Conservation (phyloP, 1,140 invertebrate species). For the Ptiloglossa arizonensis region DNA sequence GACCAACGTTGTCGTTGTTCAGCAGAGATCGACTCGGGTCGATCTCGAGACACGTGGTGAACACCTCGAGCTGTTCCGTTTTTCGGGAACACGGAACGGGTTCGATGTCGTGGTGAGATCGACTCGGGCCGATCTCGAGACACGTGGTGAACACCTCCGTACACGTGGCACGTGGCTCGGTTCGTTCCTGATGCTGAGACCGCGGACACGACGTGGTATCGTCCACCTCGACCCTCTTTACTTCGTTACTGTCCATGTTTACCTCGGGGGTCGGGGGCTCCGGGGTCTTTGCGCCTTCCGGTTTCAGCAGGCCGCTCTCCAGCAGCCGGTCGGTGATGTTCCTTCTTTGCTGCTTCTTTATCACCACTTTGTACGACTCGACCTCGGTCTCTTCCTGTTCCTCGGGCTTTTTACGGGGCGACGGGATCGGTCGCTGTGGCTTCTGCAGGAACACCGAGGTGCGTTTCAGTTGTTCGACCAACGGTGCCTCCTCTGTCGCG, state of each 20-base stretch:
- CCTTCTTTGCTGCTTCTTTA: slow-evolving; percentile 81
- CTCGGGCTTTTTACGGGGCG: slow-evolving; percentile 75
- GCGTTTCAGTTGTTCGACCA: slow-evolving; percentile 83
- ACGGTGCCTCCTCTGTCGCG: slow-evolving; percentile 78
- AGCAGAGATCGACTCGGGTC: neutral
- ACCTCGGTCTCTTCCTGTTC: slow-evolving; percentile 59
- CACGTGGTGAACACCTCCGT: neutral
- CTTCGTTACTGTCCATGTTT: slow-evolving; percentile 64
- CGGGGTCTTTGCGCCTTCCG: slow-evolving; percentile 66
- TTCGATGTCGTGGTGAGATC: neutral
- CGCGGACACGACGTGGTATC: slow-evolving; percentile 5
- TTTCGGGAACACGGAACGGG: neutral
- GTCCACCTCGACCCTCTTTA: slow-evolving; percentile 28
- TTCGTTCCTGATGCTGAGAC: neutral
- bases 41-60: neutral
- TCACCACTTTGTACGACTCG: slow-evolving; percentile 80
- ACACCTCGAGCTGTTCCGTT: neutral
- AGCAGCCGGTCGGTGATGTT: slow-evolving; percentile 75
- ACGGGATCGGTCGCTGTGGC: slow-evolving; percentile 85
- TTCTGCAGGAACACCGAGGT: slow-evolving; percentile 88
- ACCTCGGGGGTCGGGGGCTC: slow-evolving; percentile 70
- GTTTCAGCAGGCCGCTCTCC: slow-evolving; percentile 72
- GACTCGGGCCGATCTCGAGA: neutral
- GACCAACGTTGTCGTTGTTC: too few species aligned
- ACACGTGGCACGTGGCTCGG: slow-evolving; percentile 13